These are phyloP conservation scores for Patella depressa DNA, from an alignment of 2,888 invertebrate genomes.

Conservation along the genomic window DNA sequence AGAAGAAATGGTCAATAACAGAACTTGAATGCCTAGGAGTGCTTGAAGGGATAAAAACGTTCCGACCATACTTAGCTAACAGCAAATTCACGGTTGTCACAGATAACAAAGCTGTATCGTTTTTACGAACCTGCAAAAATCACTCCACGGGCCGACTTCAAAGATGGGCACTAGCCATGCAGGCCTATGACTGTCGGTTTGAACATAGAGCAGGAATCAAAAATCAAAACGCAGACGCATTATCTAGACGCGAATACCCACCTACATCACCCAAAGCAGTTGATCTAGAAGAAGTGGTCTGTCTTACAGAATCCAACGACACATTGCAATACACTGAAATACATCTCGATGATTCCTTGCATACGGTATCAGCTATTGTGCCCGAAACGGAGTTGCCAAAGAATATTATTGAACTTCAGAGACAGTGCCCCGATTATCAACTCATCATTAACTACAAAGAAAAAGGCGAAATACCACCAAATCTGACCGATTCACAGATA, in stretches of 20 bases:
- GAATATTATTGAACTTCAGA: too few relatives aligned
- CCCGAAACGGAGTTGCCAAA: too few relatives aligned
- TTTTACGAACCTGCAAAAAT: constrained; percentile 38
- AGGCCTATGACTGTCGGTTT: constrained; percentile 21
- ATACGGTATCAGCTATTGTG: too few relatives aligned
- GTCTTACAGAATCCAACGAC: too few relatives aligned
- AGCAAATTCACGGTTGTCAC: constrained; percentile 38
- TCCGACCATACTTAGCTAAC: constrained; percentile 36
- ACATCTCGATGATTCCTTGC: too few relatives aligned
- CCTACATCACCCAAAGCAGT: too few relatives aligned
- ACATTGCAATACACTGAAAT: too few relatives aligned
- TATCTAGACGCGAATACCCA: constrained; percentile 30
- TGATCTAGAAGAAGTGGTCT: too few relatives aligned
- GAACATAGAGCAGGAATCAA: constrained; percentile 18
- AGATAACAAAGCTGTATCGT: constrained; percentile 39
- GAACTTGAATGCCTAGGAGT: constrained; percentile 41
- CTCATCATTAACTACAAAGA: too few relatives aligned
- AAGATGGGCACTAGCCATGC: constrained; percentile 13
- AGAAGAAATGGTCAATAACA: constrained; percentile 34
- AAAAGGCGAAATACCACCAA: too few relatives aligned
- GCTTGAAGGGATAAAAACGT: constrained; percentile 39
- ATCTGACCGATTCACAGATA: too few relatives aligned
- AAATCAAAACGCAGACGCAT: constrained; percentile 28
- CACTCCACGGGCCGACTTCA: constrained; percentile 24
- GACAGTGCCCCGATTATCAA: too few relatives aligned